Evolutionary conservation across 2,113 vertebrate genomes (phyloP).

Genomic region (Octodon degus): DNA sequence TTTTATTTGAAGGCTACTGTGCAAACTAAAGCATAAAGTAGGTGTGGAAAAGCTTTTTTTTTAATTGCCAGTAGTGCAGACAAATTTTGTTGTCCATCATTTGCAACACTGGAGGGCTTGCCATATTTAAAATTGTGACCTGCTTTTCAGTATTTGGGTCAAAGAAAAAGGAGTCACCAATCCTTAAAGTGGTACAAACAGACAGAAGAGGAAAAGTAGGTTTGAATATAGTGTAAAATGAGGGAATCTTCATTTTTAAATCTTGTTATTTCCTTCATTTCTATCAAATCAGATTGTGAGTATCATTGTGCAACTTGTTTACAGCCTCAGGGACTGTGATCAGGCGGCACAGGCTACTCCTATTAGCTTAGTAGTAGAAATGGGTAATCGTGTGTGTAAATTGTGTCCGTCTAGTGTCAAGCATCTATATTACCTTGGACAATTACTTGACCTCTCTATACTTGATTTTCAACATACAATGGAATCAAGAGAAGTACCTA

Average conservation of each 20-base stretch:
- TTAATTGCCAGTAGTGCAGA: conserved; percentile 30
- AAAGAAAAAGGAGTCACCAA: conserved; percentile 67
- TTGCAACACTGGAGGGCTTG: conserved; percentile 76
- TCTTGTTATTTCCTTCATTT: not conserved
- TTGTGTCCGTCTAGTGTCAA: conserved; percentile 10
- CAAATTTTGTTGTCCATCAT: conserved; percentile 63
- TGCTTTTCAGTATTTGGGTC: conserved; percentile 79
- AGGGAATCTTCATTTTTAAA: not conserved
- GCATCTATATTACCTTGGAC: not conserved
- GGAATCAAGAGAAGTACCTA: not conserved
- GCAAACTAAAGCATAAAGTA: conserved; percentile 46
- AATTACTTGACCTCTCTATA: not conserved
- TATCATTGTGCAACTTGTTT: not conserved
- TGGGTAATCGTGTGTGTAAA: not conserved
- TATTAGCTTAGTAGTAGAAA: not conserved
- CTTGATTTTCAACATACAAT: not conserved
- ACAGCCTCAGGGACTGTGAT: not conserved
- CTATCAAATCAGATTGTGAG: not conserved
- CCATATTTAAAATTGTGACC: conserved; percentile 77
- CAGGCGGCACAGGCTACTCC: not conserved
- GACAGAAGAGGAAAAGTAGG: conserved; percentile 47
- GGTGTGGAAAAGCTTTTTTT: not conserved
- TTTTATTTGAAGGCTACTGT: not conserved
- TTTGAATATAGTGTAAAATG: not conserved
- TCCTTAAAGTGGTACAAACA: conserved; percentile 66